Evolutionary conservation across 2,113 vertebrate species (phyloP).

Genomic region (Mastomys natalensis): DNA sequence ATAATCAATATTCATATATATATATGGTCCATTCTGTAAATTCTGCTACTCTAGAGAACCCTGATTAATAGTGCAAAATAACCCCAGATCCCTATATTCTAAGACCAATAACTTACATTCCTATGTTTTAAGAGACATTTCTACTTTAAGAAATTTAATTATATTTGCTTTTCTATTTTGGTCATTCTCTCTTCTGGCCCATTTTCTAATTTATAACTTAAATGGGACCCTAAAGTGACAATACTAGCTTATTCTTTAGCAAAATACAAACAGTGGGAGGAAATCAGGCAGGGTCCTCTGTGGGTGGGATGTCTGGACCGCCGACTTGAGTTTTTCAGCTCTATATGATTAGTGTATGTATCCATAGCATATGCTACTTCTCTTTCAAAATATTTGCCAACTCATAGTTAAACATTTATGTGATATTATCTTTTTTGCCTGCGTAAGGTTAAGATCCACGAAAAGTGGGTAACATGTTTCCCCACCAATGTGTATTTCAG

Average conservation of each 20-base stretch:
- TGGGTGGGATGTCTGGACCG: no score
- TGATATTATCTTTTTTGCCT: conserved; percentile 22
- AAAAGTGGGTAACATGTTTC: conserved; percentile 24
- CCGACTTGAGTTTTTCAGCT: not conserved
- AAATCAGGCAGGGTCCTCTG: not conserved
- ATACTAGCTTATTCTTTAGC: not conserved
- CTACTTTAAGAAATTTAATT: conserved; percentile 47
- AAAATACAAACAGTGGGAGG: not conserved
- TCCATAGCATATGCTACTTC: not conserved
- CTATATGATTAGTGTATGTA: not conserved
- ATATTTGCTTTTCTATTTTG: conserved; percentile 33
- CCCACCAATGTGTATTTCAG: not conserved
- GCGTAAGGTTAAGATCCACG: not conserved
- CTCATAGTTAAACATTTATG: not conserved
- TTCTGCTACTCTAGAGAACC: conserved; percentile 25
- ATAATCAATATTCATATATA: no score
- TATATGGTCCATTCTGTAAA: conserved; percentile 29
- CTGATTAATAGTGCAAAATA: conserved; percentile 35
- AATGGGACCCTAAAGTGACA: not conserved
- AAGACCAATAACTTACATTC: conserved; percentile 51
- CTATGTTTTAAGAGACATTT: not conserved
- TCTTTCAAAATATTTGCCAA: conserved; percentile 51
- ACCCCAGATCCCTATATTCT: conserved; percentile 53
- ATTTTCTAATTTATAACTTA: not conserved
- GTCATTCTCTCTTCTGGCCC: not conserved